Evolutionary conservation across 1,140 invertebrate genomes (phyloP).

Genomic region (Fopius arisanus): DNA sequence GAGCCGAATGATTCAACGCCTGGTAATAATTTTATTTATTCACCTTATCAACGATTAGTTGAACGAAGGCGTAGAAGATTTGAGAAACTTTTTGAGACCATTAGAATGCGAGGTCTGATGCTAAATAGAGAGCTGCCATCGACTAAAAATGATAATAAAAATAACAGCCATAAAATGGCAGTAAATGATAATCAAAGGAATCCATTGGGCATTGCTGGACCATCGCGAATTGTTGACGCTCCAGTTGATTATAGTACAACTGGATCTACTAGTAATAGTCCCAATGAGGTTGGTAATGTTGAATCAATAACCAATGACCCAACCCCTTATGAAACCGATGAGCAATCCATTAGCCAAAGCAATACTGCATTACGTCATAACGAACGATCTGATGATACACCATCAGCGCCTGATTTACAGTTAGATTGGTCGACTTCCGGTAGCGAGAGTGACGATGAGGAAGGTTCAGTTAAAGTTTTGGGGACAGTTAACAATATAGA

Average conservation of each 20-base stretch:
- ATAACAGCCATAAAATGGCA: conserved; percentile 40
- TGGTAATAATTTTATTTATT: conserved; percentile 43
- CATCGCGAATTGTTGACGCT: conserved; percentile 54
- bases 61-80: conserved; percentile 32
- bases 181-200: conserved; percentile 40
- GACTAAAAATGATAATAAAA: conserved; percentile 46
- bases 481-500: conserved; percentile 53
- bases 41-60: conserved; percentile 31
- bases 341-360: conserved; percentile 38
- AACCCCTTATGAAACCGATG: not conserved
- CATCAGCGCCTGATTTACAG: conserved; percentile 80
- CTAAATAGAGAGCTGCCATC: conserved; percentile 40
- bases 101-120: conserved; percentile 42
- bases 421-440: conserved; percentile 75
- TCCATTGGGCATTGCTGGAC: conserved; percentile 53
- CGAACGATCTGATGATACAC: conserved; percentile 64
- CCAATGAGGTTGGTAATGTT: conserved; percentile 23
- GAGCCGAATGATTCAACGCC: conserved; percentile 41
- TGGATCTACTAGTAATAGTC: conserved; percentile 35
- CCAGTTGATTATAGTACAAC: conserved; percentile 51
- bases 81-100: conserved; percentile 41
- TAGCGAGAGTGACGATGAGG: conserved; percentile 67
- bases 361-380: too few relatives aligned
- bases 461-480: conserved; percentile 69
- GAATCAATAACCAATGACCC: conserved; percentile 18